phyloP scores from a whole-genome alignment of 1,140 invertebrate species.

The Hypothenemus hampei region DNA sequence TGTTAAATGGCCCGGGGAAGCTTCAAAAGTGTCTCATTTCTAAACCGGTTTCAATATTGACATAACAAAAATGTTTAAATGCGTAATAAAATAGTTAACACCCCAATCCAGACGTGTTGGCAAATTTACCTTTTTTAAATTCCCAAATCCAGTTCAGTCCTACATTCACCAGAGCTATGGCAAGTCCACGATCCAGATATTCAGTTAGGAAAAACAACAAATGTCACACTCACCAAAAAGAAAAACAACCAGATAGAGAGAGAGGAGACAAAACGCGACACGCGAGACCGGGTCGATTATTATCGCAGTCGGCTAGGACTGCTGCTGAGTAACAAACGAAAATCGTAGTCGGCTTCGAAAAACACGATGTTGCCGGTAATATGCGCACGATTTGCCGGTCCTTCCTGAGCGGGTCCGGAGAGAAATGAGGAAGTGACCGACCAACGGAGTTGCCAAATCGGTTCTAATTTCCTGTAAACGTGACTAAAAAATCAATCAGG shows the following conservation, averaged over 20 bases:
- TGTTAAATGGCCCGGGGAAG: too few relatives aligned
- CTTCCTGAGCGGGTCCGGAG: conserved; percentile 8
- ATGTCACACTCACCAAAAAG: conserved; percentile 1
- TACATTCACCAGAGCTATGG: too few relatives aligned
- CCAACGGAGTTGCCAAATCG: conserved; percentile 7
- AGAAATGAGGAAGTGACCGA: conserved; percentile 8
- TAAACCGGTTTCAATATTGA: too few relatives aligned
- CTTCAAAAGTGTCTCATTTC: too few relatives aligned
- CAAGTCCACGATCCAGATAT: too few relatives aligned
- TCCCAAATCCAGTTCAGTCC: too few relatives aligned
- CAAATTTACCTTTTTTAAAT: too few relatives aligned
- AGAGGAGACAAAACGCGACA: conserved; percentile 2
- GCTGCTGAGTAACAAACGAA: not conserved
- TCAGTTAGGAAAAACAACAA: conserved; percentile 3
- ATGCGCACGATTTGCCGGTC: conserved; percentile 16
- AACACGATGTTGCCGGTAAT: conserved; percentile 12
- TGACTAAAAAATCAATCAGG: too few relatives aligned
- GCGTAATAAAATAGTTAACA: too few relatives aligned
- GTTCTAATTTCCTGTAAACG: not conserved
- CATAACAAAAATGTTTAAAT: too few relatives aligned
- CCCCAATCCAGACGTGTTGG: too few relatives aligned
- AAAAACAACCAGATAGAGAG: not conserved
- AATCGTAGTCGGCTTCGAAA: not conserved
- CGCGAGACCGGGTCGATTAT: conserved; percentile 5
- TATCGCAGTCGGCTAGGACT: conserved; percentile 6